A percentile compares a stretch with the other conserved stretches of the same genome.
Conservation (phyloP, 2,113 vertebrate species). For the Cygnus buccinator region DNA sequence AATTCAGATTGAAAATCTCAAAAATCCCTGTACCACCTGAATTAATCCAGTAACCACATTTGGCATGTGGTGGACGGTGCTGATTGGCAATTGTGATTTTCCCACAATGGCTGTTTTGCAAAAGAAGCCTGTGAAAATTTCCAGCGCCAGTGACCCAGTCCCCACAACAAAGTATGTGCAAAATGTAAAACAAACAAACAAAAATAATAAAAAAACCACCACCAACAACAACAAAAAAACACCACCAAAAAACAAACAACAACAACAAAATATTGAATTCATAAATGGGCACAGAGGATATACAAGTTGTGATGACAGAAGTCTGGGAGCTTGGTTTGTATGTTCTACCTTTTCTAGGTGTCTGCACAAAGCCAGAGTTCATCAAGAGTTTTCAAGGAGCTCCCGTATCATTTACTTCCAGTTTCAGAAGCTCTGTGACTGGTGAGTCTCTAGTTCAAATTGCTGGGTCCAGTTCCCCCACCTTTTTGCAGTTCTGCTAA, state of each 20-base stretch:
- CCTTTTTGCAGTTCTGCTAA: neutral
- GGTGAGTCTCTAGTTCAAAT: neutral
- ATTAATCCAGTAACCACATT: neutral
- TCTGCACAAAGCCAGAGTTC: neutral
- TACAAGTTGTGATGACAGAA: neutral
- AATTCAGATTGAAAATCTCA: conserved; percentile 14
- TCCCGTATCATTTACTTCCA: accelerated
- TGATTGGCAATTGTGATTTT: neutral
- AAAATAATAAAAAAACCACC: too few relatives aligned
- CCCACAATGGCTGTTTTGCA: neutral
- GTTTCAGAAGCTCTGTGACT: neutral
- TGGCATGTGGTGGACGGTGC: neutral
- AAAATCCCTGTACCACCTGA: neutral
- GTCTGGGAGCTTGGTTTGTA: neutral
- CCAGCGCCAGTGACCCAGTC: neutral
- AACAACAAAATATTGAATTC: neutral
- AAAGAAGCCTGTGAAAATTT: neutral
- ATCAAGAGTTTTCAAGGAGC: neutral
- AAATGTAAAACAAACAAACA: neutral
- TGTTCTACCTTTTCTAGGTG: neutral
- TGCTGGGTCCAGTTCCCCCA: neutral
- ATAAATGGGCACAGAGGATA: neutral
- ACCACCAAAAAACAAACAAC: too few relatives aligned
- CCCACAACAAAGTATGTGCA: neutral
- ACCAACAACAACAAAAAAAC: too few relatives aligned